Percentiles rank a stretch among this genome's conserved stretches.
Evolutionary conservation across 2,797 vertebrate species (phyloP).

Genomic region (Cossypha heuglini): DNA sequence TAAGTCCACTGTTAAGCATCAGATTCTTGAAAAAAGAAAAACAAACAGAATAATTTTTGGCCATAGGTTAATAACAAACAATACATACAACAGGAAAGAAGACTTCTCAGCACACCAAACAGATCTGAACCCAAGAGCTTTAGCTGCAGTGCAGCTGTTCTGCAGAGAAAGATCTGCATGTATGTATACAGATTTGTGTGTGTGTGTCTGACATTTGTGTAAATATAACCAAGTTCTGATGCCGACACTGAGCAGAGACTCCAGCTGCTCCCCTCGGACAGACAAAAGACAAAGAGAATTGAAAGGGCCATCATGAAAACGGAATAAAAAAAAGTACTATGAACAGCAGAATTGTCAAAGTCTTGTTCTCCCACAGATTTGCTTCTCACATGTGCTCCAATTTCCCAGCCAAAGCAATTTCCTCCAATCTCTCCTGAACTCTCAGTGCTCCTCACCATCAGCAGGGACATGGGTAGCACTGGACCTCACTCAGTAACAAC

Average conservation of each 20-base stretch:
- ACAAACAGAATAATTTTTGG: too few species aligned
- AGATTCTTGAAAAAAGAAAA: not conserved
- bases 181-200: accelerated
- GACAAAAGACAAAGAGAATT: not conserved
- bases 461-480: not conserved
- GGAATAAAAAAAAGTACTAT: not conserved
- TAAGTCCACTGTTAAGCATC: not conserved
- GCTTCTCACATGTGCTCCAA: not conserved
- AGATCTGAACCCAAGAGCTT: not conserved
- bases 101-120: not conserved
- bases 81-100: not conserved
- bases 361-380: not conserved
- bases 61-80: not conserved
- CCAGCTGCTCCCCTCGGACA: not conserved
- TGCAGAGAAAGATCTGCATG: not conserved
- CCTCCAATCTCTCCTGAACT: not conserved
- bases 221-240: accelerated
- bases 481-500: not conserved
- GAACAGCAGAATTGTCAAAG: not conserved
- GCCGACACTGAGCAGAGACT: not conserved
- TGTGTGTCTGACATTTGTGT: not conserved
- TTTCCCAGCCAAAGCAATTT: not conserved
- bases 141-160: not conserved
- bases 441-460: not conserved
- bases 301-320: not conserved